Conservation (phyloP, 2,888 invertebrate species). For the Tubiluchus corallicola region DNA sequence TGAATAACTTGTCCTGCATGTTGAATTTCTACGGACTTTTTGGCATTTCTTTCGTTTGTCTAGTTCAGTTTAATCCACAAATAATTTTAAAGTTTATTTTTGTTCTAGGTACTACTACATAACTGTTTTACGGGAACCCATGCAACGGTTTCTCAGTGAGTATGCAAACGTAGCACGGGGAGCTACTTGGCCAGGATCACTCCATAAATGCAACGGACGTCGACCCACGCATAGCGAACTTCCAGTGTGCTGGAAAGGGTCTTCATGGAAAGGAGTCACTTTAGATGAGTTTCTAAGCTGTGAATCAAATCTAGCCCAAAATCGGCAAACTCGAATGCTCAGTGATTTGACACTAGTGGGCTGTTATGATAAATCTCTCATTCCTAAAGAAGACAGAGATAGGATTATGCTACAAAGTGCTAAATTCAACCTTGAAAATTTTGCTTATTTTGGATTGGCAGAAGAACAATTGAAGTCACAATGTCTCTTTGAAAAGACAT, state of each 20-base stretch:
- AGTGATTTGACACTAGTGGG: slow-evolving; percentile 84
- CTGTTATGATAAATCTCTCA: slow-evolving; percentile 65
- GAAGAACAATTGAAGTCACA: slow-evolving; percentile 58
- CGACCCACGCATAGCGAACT: slow-evolving; percentile 59
- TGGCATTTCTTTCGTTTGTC: too few species aligned
- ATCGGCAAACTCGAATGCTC: slow-evolving; percentile 92
- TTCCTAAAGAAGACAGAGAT: slow-evolving; percentile 45
- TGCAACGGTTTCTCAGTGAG: slow-evolving; percentile 81
- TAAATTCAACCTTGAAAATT: slow-evolving; percentile 74
- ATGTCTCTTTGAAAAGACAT: slow-evolving; percentile 25
- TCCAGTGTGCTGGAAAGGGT: slow-evolving; percentile 37
- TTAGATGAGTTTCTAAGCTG: slow-evolving; percentile 78
- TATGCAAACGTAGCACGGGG: slow-evolving; percentile 80
- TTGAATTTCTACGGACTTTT: too few species aligned
- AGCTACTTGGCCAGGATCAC: slow-evolving; percentile 29
- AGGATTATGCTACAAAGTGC: slow-evolving; percentile 80
- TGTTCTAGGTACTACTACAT: slow-evolving; percentile 74
- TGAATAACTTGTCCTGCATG: too few species aligned
- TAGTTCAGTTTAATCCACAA: too few species aligned
- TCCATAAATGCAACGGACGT: slow-evolving; percentile 30
- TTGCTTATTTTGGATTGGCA: slow-evolving; percentile 94
- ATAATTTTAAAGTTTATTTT: too few species aligned
- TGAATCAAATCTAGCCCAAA: slow-evolving; percentile 78
- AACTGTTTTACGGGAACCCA: slow-evolving; percentile 80
- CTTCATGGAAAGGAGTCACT: slow-evolving; percentile 47